phyloP scores from a whole-genome alignment of 2,113 vertebrate genomes.

The Etia nguti region DNA sequence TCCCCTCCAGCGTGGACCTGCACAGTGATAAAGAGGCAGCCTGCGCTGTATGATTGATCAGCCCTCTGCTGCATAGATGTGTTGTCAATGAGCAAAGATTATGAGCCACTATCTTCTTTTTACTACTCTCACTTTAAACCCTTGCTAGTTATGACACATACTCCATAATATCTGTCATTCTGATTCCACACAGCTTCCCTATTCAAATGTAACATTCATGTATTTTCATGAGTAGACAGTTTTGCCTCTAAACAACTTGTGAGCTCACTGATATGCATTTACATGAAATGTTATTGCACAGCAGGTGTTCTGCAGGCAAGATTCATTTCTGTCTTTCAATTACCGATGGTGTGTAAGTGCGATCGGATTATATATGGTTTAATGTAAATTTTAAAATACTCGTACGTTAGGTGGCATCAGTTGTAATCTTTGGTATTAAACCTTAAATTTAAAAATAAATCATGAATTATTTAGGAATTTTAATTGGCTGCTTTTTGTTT shows the following conservation, averaged over 20 bases:
- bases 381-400: neutral
- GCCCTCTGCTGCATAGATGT: conserved; percentile 30
- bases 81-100: conserved; percentile 18
- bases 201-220: neutral
- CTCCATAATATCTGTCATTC: neutral
- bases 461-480: neutral
- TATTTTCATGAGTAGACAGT: neutral
- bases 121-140: neutral
- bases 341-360: neutral
- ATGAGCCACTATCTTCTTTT: neutral
- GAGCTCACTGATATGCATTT: neutral
- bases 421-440: neutral
- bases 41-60: conserved; percentile 41
- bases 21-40: conserved; percentile 11
- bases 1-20: neutral
- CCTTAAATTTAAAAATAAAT: neutral
- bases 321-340: neutral
- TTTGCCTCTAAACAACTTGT: neutral
- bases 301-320: neutral
- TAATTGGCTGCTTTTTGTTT: neutral
- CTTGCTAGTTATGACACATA: neutral
- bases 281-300: neutral
- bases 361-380: neutral
- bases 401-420: neutral
- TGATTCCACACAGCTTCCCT: neutral